Percentiles rank a stretch among this genome's conserved stretches.
Conservation (phyloP, 2,888 invertebrate genomes). For the Nycteola revayana region DNA sequence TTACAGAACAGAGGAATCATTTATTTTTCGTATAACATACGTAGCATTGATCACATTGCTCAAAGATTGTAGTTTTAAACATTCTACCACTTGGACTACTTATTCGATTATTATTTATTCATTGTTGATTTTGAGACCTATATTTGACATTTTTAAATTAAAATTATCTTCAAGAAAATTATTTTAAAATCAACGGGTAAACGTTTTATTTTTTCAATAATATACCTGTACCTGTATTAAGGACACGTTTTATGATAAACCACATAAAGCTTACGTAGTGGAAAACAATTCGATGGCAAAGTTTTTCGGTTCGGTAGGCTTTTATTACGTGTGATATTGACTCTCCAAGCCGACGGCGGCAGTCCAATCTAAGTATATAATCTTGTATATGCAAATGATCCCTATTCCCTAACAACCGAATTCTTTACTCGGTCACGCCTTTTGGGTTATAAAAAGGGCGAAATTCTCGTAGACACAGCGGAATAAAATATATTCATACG, state of each 20-base stretch:
- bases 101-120: no score
- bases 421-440: slow-evolving; percentile 66
- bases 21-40: no score
- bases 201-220: no score
- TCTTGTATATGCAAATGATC: slow-evolving; percentile 71
- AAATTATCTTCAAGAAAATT: no score
- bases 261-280: slow-evolving; percentile 47
- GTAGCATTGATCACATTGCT: no score
- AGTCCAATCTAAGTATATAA: slow-evolving; percentile 66
- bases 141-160: no score
- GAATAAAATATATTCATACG: slow-evolving; percentile 64
- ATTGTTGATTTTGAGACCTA: no score
- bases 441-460: slow-evolving; percentile 59
- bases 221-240: slow-evolving; percentile 25
- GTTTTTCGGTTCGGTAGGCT: slow-evolving; percentile 58
- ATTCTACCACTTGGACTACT: no score
- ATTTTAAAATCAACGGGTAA: no score
- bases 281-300: slow-evolving; percentile 63
- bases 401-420: slow-evolving; percentile 62
- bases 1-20: no score
- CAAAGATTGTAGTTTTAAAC: no score
- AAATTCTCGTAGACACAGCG: slow-evolving; percentile 56
- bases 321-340: slow-evolving; percentile 72
- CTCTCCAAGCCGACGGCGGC: slow-evolving; percentile 49
- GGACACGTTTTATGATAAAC: slow-evolving; percentile 42